These are phyloP conservation scores for Oithona nana DNA, from an alignment of 2,888 invertebrate species.

Conservation along the genomic window DNA sequence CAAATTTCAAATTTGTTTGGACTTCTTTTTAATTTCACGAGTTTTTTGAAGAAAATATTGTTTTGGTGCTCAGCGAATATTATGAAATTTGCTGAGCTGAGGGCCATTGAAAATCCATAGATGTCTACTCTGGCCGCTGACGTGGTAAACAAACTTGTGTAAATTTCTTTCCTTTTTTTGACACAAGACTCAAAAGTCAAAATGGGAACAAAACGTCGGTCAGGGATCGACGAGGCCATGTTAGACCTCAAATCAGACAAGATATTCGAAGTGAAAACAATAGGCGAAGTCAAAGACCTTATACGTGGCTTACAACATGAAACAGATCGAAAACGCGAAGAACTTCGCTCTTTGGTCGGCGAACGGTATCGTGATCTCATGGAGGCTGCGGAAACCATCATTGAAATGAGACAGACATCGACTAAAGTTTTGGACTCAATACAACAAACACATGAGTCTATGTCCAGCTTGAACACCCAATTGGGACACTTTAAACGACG, in stretches of 20 bases:
- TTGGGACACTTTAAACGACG: background rate
- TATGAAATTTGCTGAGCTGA: no score
- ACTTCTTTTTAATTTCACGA: no score
- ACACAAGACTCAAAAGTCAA: background rate
- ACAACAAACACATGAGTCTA: background rate
- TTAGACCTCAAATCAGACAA: background rate
- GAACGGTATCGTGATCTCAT: conserved; percentile 9
- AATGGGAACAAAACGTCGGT: no score
- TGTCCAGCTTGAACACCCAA: background rate
- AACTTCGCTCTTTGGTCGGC: conserved; percentile 8
- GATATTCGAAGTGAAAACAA: background rate
- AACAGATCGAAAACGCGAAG: background rate
- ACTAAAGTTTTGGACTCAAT: background rate
- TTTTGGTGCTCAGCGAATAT: no score
- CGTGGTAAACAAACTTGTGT: background rate
- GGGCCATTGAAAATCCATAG: background rate
- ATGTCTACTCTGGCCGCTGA: background rate
- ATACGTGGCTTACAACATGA: background rate
- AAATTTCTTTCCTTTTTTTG: background rate
- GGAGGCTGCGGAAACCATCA: conserved; percentile 7
- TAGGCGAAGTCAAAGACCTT: background rate
- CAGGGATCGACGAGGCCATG: background rate
- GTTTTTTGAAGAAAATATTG: no score
- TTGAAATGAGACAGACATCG: background rate
- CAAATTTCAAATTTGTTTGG: no score